A percentile compares a stretch with the other conserved stretches of the same genome.
Evolutionary conservation across 1,140 invertebrate genomes (phyloP).

Genomic region (Probaryconus sp.): DNA sequence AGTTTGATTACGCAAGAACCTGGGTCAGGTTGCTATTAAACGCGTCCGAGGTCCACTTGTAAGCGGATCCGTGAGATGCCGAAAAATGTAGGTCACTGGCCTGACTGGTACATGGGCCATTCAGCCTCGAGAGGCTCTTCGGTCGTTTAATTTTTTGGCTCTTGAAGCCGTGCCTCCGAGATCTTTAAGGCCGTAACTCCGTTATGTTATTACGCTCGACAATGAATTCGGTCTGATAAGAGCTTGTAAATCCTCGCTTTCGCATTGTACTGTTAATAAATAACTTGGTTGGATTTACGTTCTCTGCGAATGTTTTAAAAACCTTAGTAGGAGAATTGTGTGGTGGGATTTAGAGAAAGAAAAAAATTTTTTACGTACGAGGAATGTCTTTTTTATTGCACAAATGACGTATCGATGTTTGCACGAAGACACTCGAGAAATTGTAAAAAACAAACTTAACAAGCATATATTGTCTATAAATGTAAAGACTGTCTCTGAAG

Average conservation of each 20-base stretch:
- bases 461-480: conserved; percentile 61
- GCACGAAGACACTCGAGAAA: conserved; percentile 55
- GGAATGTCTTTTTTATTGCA: conserved; percentile 66
- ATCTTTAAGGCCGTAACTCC: conserved; percentile 66
- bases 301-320: background rate
- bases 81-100: conserved; percentile 73
- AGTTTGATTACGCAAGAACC: conserved; percentile 36
- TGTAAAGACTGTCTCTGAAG: conserved; percentile 40
- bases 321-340: conserved; percentile 1
- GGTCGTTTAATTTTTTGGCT: conserved; percentile 47
- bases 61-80: conserved; percentile 53
- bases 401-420: conserved; percentile 54
- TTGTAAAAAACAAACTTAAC: conserved; percentile 64
- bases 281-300: too few relatives aligned
- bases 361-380: conserved; percentile 31
- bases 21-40: conserved; percentile 37
- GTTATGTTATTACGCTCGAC: conserved; percentile 70
- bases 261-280: conserved; percentile 38
- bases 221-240: conserved; percentile 60
- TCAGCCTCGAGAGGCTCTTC: conserved; percentile 33
- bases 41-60: conserved; percentile 38
- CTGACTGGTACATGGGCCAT: conserved; percentile 62
- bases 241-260: conserved; percentile 36
- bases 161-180: conserved; percentile 31
- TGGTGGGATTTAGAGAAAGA: conserved; percentile 8